Evolutionary conservation across 1,140 invertebrate species (phyloP), one percentile per base, ranked within the genome.

Genomic region (Polypedilum pembai): DNA sequence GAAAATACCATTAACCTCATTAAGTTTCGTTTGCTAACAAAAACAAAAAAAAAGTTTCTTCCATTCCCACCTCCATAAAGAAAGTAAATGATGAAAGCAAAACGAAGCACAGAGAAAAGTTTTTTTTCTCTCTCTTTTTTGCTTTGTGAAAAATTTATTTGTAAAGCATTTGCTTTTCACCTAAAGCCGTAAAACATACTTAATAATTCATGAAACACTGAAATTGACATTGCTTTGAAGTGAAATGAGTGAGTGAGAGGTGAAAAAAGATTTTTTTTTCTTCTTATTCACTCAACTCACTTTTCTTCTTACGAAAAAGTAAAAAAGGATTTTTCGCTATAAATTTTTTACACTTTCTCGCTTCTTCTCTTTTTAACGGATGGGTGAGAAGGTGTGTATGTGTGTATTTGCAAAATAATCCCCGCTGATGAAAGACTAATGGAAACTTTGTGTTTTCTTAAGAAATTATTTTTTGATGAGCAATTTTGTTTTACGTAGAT

Each of bases 161-260:
- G 10, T 33, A 5, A 15, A 56, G 45, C 45, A 56, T 56, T 33
- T 56, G 45, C 45, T 56, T 56, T 56, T 56, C 45, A 56, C 45
- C 45, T 56, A 56, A 56, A 56, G 45, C 45, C 45, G 45, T 56
- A 56, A 56, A 56, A 56, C n/a, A n/a, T 56, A 56, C 45, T 56
- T 56, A 56, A 56, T 56, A 56, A 56, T 56, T 56, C 45, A 56
- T 56, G 45, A 56, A 56, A 56, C 12, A 56, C 45, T 56, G 45
- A 56, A 56, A 56, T 56, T 56, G 45, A 56, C 45, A 56, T 56
- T 56, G 45, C 45, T 56, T 56, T 56, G 45, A 56, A 56, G 45
- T 33, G 5, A 33, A 33, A 33, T 33, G 24, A 33, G 24, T 56
- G 45, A 56, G 45, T 12, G n/a, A 56, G n/a, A 15, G 45, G 45